Evolutionary conservation across 1,140 invertebrate genomes (phyloP).

Genomic region (Prorops nasuta): DNA sequence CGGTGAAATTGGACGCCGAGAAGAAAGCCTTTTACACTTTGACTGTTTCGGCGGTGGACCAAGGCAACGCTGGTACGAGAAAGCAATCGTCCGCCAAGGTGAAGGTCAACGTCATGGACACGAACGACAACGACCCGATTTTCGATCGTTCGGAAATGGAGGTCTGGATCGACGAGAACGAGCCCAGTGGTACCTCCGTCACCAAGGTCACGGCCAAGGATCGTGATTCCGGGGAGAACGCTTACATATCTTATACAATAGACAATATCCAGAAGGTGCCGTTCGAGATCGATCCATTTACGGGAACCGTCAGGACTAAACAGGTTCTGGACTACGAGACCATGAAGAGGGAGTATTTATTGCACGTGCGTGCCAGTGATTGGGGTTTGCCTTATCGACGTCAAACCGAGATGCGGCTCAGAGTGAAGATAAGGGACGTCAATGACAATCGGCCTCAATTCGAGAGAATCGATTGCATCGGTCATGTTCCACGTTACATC

Average conservation of each 20-base stretch:
- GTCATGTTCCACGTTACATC: conserved; percentile 76
- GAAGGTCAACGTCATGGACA: conserved; percentile 83
- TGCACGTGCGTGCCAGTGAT: conserved; percentile 88
- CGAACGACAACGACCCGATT: conserved; percentile 89
- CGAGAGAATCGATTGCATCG: conserved; percentile 79
- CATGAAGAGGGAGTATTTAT: conserved; percentile 77
- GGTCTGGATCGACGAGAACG: conserved; percentile 80
- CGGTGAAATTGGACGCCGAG: conserved; percentile 84
- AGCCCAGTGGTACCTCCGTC: conserved; percentile 79
- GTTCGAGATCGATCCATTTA: conserved; percentile 95
- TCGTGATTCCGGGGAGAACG: conserved; percentile 89
- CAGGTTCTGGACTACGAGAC: conserved; percentile 87
- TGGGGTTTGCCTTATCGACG: conserved; percentile 89
- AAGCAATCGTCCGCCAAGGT: conserved; percentile 88
- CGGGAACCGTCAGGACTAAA: conserved; percentile 81
- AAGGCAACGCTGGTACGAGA: conserved; percentile 77
- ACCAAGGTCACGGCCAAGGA: conserved; percentile 82
- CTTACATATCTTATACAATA: conserved; percentile 91
- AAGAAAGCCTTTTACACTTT: conserved; percentile 83
- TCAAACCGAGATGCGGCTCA: conserved; percentile 84
- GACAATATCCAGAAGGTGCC: conserved; percentile 86
- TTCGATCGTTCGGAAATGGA: conserved; percentile 73
- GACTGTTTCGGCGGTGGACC: conserved; percentile 87
- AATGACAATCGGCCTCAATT: conserved; percentile 94
- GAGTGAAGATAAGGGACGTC: conserved; percentile 77